Base-by-base conservation (phyloP, 2,888 invertebrate genomes). In the Subacronicta megacephala region DNA sequence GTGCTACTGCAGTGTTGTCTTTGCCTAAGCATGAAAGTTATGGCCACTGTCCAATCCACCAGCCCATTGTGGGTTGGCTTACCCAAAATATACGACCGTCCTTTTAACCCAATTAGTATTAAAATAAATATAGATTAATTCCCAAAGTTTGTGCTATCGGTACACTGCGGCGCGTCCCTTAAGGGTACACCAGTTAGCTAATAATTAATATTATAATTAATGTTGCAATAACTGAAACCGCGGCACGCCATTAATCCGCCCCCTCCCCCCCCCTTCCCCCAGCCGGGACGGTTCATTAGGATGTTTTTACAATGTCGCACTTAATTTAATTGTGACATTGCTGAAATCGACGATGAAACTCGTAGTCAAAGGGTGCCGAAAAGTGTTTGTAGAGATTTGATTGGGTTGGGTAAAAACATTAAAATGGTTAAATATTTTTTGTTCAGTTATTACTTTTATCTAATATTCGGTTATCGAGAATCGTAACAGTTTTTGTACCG, bases 161-260 rank as follows among this genome's bases (percentile, higher is more conserved):
- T 82, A 84, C 82, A 59, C 58, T 65, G 72, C 49, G 71, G 42
- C 35, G 62, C 81, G 77, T 82, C 87, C 85, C 85, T 78, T 72
- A 79, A 81, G 90, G 88, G 85, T 81, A 84, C 89, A 86, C 83
- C 88, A 90, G 89, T 92, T 90, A 90, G 88, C 90, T 91, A 91
- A 92, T 93, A 93, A 93, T 93, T 93, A 92, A 93, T 93, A 92
- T 93, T 92, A 89, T 92, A 92, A 93, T 92, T 88, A 93, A 93
- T 92, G 91, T 92, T 85, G 83, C 84, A 82, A 85, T 87, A 88
- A 85, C 85, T 82, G 80, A 81, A 86, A 89, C 90, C 90, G 84
- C 86, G 83, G 80, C 81, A 74, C 75, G 75, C 78, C 62, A 77
- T 75, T 75, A 75, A 75, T 75, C 75, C 75, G 57, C 31, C 50